Percentiles rank a stretch among this genome's conserved stretches.
These are phyloP conservation scores for Anseranas semipalmata DNA, from an alignment of 2,113 vertebrate genomes.

Conservation along the genomic window DNA sequence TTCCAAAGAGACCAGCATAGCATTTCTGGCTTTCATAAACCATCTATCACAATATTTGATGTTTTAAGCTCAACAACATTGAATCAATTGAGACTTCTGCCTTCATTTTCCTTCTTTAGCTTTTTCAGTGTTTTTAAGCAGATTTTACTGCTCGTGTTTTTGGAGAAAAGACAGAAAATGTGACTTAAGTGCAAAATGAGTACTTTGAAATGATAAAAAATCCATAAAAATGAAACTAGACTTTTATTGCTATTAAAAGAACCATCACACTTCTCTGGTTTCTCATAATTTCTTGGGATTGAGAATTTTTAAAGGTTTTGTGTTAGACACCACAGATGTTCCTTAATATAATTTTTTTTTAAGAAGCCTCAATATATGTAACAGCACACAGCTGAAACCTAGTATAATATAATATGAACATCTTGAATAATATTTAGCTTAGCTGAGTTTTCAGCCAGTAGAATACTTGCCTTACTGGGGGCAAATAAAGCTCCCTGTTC, in stretches of 20 bases:
- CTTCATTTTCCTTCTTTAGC: background rate
- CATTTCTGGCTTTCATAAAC: background rate
- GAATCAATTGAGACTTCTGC: background rate
- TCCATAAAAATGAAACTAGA: background rate
- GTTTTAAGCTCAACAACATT: background rate
- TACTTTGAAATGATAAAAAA: background rate
- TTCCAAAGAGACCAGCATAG: background rate
- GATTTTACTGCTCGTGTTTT: background rate
- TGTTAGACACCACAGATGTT: background rate
- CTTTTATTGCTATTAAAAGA: background rate
- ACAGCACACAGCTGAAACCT: background rate
- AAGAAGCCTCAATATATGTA: background rate
- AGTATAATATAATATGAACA: background rate
- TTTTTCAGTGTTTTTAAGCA: background rate
- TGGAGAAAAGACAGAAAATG: background rate
- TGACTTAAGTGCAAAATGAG: slow-evolving; percentile 6
- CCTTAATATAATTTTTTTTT: background rate
- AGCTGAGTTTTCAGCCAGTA: background rate
- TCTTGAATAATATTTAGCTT: background rate
- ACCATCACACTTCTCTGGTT: background rate
- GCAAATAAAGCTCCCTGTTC: background rate
- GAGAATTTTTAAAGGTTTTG: background rate
- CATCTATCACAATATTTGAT: background rate
- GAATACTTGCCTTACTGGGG: background rate
- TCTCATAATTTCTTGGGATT: background rate